Percentiles rank a stretch among this genome's conserved stretches.
Conservation (phyloP, 2,888 invertebrate species). For the Polymixis lichenea region DNA sequence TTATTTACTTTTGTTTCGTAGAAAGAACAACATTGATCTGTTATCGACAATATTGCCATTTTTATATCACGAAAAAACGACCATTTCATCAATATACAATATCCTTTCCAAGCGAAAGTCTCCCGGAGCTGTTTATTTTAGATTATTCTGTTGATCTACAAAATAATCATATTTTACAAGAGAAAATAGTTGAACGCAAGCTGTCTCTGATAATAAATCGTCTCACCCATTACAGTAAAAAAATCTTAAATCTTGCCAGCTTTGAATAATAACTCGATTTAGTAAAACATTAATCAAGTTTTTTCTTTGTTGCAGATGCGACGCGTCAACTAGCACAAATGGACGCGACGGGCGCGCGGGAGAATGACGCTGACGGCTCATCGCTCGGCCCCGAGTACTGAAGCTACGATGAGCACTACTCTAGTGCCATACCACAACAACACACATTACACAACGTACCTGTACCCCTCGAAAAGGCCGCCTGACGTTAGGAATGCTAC, state of each 20-base stretch:
- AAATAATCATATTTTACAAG: constrained; percentile 17
- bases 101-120: constrained; percentile 16
- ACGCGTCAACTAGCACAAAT: constrained; percentile 55
- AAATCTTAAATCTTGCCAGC: constrained; percentile 45
- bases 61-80: constrained; percentile 12
- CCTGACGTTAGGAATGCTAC: constrained; percentile 63
- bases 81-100: constrained; percentile 31
- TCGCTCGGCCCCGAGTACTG: constrained; percentile 51
- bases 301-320: constrained; percentile 69
- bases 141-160: constrained; percentile 34
- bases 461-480: constrained; percentile 67
- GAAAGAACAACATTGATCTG: constrained; percentile 22
- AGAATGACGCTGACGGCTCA: constrained; percentile 57
- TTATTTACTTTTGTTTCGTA: constrained; percentile 26
- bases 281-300: constrained; percentile 47
- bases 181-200: constrained; percentile 35
- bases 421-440: constrained; percentile 62
- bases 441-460: constrained; percentile 64
- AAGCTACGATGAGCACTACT: constrained; percentile 62
- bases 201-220: constrained; percentile 49
- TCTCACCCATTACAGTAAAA: constrained; percentile 45
- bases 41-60: constrained; percentile 9
- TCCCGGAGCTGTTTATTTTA: constrained; percentile 32
- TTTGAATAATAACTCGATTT: constrained; percentile 55
- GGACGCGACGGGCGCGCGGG: constrained; percentile 48